Evolutionary conservation across 2,888 invertebrate genomes (phyloP).

Genomic region (Corythucha ciliata): DNA sequence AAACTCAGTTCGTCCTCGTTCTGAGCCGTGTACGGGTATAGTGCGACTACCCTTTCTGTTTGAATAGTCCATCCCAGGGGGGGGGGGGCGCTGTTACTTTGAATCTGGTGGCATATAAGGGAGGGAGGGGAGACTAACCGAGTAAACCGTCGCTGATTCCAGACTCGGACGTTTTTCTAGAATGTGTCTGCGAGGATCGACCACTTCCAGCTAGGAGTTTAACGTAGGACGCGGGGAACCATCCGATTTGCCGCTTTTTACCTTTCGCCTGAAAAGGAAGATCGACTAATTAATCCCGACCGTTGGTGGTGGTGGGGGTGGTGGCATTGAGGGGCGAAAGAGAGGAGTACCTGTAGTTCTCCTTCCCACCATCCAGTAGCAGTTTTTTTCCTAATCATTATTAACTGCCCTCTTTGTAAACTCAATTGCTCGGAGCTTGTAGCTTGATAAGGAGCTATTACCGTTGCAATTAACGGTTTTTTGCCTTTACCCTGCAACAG

Average conservation of each 20-base stretch:
- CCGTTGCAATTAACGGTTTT: conserved; percentile 87
- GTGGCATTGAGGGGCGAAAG: too few relatives aligned
- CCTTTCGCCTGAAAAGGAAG: conserved; percentile 50
- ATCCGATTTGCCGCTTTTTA: conserved; percentile 84
- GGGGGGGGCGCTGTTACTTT: background rate
- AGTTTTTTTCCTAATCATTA: conserved; percentile 93
- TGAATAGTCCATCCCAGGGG: too few relatives aligned
- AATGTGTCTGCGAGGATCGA: conserved; percentile 25
- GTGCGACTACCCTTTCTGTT: conserved; percentile 76
- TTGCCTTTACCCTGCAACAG: conserved; percentile 45
- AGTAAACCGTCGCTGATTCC: conserved; percentile 24
- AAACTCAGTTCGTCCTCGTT: conserved; percentile 92
- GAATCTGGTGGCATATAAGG: too few relatives aligned
- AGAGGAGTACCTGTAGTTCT: conserved; percentile 91
- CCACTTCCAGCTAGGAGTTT: conserved; percentile 49
- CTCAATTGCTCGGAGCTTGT: conserved; percentile 86
- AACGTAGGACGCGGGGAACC: conserved; percentile 99
- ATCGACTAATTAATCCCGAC: background rate
- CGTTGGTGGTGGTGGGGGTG: too few relatives aligned
- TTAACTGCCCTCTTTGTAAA: conserved; percentile 79
- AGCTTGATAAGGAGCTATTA: conserved; percentile 85
- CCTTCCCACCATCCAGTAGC: conserved; percentile 99
- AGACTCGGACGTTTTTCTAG: conserved; percentile 27
- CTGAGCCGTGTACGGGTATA: conserved; percentile 88
- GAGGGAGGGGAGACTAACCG: conserved; percentile 16